Percentiles rank a stretch among this genome's conserved stretches.
Conservation (phyloP, 2,888 invertebrate genomes). For the Caenorhabditis zanzibari region DNA sequence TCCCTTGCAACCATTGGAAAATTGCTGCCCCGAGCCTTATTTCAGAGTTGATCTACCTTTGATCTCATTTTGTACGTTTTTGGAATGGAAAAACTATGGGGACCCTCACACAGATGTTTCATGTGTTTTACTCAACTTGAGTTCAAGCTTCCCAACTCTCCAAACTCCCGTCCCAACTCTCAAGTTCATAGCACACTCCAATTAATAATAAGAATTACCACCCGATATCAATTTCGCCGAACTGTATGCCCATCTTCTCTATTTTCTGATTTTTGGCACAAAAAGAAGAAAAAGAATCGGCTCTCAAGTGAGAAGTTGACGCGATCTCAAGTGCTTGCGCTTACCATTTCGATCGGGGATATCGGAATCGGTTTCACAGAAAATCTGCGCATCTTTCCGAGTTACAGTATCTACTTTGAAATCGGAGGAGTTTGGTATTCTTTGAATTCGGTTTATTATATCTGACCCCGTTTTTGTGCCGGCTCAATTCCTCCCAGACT, state of each 20-base stretch:
- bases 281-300: constrained; percentile 36
- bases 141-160: no score
- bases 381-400: constrained; percentile 39
- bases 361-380: constrained; percentile 43
- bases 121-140: no score
- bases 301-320: constrained; percentile 65
- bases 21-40: no score
- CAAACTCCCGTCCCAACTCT: background rate
- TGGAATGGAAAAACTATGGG: no score
- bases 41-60: no score
- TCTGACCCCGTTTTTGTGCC: constrained; percentile 15
- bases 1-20: no score
- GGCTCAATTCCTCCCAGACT: constrained; percentile 17
- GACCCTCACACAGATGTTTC: no score
- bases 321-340: constrained; percentile 59
- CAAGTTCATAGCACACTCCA: constrained; percentile 14
- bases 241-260: constrained; percentile 37
- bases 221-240: constrained; percentile 4
- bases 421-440: constrained; percentile 15
- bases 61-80: no score
- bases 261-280: constrained; percentile 50
- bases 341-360: constrained; percentile 8
- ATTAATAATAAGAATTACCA: constrained; percentile 2
- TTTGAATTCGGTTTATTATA: constrained; percentile 30
- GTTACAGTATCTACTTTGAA: constrained; percentile 46